Evolutionary conservation across 2,797 vertebrate species (phyloP), one percentile per base, ranked within the genome.

Genomic region (Alca torda): DNA sequence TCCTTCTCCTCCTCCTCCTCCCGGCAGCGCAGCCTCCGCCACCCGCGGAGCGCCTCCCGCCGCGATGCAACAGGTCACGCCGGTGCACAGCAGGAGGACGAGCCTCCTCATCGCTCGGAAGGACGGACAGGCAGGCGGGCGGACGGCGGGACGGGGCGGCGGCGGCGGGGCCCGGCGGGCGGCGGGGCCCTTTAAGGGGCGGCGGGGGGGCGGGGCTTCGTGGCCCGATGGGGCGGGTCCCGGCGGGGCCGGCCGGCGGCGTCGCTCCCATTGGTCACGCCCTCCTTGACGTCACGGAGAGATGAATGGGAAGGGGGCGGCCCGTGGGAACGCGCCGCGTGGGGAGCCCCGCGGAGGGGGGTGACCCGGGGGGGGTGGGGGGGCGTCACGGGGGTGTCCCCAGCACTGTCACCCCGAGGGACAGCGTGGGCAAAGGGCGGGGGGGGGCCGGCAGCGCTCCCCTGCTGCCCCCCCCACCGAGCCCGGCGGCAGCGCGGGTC

Each of bases 261-360:
- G 50, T 30, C 5, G 18, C 31, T 63, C 20, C 51, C 5, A 94
- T 92, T 95, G 92, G 94, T 87, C 94, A 78, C 92, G 26, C 87
- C 94, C 37, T 8, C 90, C 26, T 4, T 51, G 50, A 70, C 79
- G 79, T 84, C 59, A 4, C 25, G 10, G 8, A 1, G 11, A n/a
- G 19, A 57, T 57, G 56, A 57, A 57, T 57, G 56, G 33, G 56
- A n/a, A n/a, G 33, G 23, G 37, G 26, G 31, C 9, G 39, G 31
- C 23, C 21, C 23, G 53, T 25, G 53, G 53, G 53, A 20, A 11
- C 9, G 54, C 31, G 12, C 54, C 41, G 43, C 41, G 39, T n/a
- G 70, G 70, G 39, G 37, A 53, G 31, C 26, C 46, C 48, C 14
- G 50, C 46, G 15, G 11, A 13, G 43, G 43, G 33, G 11, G 30